Evolutionary conservation across 2,888 invertebrate genomes (phyloP), one percentile per base, ranked within the genome.

Genomic region (Drosophila eohydei): DNA sequence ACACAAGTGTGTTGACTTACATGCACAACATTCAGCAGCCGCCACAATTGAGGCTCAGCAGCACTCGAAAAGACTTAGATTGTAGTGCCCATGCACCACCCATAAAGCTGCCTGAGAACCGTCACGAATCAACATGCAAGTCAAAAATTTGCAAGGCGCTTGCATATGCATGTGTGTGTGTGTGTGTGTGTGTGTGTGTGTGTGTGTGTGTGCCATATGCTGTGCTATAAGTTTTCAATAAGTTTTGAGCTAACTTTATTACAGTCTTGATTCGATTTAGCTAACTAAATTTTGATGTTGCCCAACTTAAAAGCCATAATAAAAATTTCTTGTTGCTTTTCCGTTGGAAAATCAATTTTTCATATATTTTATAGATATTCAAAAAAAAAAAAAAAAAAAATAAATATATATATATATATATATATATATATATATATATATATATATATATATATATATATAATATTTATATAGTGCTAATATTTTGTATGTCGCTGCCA

Each of bases 1-100:
- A 36, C 16, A 46, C 21, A n/a, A 71, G 70, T 79, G 72, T 83
- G 83, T 70, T 78, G 74, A 71, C 79, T 72, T 80, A 72, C 80
- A 67, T 70, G 51, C 59, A 32, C 8, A 41, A 54, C 59, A 65
- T 48, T 36, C 51, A 58, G 21, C 12, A 30, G 38, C 48, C 56
- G 38, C 48, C 56, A 51, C 38, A 46, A 58, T 57, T 26, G 43
- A 34, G 44, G 58, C 58, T 48, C 58, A 32, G 66, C n/a, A n/a
- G 11, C 16, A 56, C 56, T 44, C 16, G 9, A 41, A 54, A 50
- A 50, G 44, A 26, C 68, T 67, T 51, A 43, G 55, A 21, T 30
- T 21, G 30, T 55, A 30, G 16, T 12, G 14, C 30, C 52, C n/a
- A 26, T 26, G 11, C 52, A 54, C 6, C 30, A 26, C 2, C 7